These are phyloP conservation scores for Drosophila elegans DNA, from an alignment of 1,140 invertebrate species.

Conservation along the genomic window DNA sequence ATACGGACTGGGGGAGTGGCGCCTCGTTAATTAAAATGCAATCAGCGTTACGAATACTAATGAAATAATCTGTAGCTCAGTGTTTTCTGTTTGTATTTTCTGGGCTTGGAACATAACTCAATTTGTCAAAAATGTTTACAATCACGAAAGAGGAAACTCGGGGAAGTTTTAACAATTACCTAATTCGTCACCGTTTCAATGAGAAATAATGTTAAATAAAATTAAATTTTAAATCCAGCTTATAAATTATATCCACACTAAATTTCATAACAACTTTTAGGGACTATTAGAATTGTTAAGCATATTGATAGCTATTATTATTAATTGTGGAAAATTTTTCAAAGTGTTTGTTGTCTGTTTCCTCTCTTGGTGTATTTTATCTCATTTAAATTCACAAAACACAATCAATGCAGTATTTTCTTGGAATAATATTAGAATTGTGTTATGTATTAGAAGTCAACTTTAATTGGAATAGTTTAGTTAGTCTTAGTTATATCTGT, in stretches of 20 bases:
- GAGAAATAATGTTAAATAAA: background rate
- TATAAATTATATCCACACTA: background rate
- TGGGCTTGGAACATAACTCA: constrained; percentile 30
- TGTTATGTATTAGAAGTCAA: too few species aligned
- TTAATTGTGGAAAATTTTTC: too few species aligned
- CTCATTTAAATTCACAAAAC: too few species aligned
- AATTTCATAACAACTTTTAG: background rate
- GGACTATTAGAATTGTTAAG: too few species aligned
- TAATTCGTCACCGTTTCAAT: constrained; percentile 3
- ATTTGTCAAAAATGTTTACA: constrained; percentile 36
- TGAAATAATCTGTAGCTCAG: constrained; percentile 55
- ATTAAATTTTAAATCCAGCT: background rate
- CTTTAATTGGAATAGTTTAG: too few species aligned
- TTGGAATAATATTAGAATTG: too few species aligned
- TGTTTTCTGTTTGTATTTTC: constrained; percentile 15
- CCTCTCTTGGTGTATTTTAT: too few species aligned
- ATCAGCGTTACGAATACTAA: constrained; percentile 77
- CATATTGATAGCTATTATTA: too few species aligned
- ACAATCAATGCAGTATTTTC: too few species aligned
- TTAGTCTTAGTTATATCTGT: background rate
- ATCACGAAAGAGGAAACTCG: constrained; percentile 1
- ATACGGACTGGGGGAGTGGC: constrained; percentile 48
- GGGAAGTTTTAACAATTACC: constrained; percentile 1
- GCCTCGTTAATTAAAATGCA: constrained; percentile 79
- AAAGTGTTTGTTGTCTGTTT: too few species aligned